Percentiles rank a stretch among this genome's conserved stretches.
Conservation (phyloP, 2,888 invertebrate species). For the Drosophila pullipes region DNA sequence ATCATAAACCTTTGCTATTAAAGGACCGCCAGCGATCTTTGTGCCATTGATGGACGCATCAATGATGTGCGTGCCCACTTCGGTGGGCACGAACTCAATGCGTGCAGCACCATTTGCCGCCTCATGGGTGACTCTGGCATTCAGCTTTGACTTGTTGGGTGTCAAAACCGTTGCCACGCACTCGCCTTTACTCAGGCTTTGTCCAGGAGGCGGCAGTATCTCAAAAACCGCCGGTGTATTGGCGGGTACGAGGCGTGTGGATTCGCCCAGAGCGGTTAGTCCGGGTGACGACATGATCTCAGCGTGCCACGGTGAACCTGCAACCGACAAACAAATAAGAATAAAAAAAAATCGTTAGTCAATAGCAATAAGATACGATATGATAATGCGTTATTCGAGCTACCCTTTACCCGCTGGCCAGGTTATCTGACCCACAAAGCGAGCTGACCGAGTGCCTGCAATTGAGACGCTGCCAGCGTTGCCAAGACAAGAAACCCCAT, state of each 20-base stretch:
- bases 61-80: conserved; percentile 97
- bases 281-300: conserved; percentile 93
- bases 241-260: conserved; percentile 95
- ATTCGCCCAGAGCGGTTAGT: conserved; percentile 93
- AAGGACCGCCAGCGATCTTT: conserved; percentile 94
- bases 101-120: conserved; percentile 93
- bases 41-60: conserved; percentile 96
- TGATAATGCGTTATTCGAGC: conserved; percentile 9
- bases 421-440: conserved; percentile 54
- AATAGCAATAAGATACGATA: conserved; percentile 5
- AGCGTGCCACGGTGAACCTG: conserved; percentile 98
- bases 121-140: conserved; percentile 93
- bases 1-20: conserved; percentile 97
- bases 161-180: conserved; percentile 90
- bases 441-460: conserved; percentile 28
- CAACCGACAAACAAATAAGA: conserved; percentile 42
- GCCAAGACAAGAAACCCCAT: conserved; percentile 13
- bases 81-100: conserved; percentile 96
- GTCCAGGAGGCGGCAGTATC: conserved; percentile 86
- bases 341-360: conserved; percentile 16
- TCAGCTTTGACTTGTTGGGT: conserved; percentile 93
- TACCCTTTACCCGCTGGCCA: conserved; percentile 4
- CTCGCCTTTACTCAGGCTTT: conserved; percentile 87
- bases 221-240: conserved; percentile 96
- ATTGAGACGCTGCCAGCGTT: conserved; percentile 33